Evolutionary conservation across 2,797 vertebrate genomes (phyloP).

Genomic region (Smutsia gigantea): DNA sequence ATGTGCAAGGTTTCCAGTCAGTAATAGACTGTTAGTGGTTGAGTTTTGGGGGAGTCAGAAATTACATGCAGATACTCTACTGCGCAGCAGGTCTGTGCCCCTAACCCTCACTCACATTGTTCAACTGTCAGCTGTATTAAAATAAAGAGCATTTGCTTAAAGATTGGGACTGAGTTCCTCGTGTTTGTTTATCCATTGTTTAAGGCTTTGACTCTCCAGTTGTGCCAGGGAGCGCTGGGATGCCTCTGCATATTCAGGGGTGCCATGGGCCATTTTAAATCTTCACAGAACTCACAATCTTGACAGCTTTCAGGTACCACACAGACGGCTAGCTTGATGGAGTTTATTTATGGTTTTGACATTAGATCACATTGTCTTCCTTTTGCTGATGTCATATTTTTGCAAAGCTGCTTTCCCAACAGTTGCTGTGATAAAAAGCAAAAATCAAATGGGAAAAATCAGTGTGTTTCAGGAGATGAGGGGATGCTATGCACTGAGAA

Average conservation of each 20-base stretch:
- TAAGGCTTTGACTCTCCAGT: neutral
- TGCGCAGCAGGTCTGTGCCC: too few relatives aligned
- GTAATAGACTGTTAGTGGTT: too few relatives aligned
- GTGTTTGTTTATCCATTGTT: neutral
- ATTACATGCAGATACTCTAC: too few relatives aligned
- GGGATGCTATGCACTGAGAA: neutral
- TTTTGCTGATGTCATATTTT: neutral
- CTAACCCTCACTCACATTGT: too few relatives aligned
- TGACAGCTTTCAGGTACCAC: neutral
- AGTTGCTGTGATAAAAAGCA: neutral
- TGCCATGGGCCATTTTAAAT: neutral
- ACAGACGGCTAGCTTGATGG: accelerated
- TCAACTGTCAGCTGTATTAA: neutral
- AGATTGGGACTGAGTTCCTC: neutral
- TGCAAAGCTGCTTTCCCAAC: neutral
- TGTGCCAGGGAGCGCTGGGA: neutral
- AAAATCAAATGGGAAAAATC: neutral
- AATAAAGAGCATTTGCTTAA: neutral
- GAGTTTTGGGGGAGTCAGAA: too few relatives aligned
- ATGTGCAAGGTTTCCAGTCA: too few relatives aligned
- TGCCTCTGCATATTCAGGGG: neutral
- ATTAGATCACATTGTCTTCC: neutral
- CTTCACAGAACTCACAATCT: neutral
- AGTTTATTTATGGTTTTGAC: neutral
- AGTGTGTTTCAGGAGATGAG: neutral